Conservation (phyloP, 2,113 vertebrate species). For the Chaetodon auriga region DNA sequence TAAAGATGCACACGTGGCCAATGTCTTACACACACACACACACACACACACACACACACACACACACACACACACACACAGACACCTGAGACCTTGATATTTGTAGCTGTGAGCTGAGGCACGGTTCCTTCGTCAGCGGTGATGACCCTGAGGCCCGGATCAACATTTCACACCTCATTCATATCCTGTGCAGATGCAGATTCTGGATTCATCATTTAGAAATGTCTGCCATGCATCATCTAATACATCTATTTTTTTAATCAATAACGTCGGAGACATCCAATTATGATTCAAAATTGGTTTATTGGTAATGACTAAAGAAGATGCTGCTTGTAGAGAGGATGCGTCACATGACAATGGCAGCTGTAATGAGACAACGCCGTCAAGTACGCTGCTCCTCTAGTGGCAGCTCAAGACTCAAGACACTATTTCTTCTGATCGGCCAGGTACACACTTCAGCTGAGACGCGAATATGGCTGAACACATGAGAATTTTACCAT, state of each 20-base stretch:
- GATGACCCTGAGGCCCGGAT: background rate
- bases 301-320: background rate
- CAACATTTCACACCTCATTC: conserved; percentile 5
- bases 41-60: no score
- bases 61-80: no score
- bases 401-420: background rate
- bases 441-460: background rate
- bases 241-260: no score
- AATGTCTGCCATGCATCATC: background rate
- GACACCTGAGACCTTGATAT: background rate
- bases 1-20: background rate
- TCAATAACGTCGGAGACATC: no score
- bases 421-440: background rate
- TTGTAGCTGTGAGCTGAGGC: background rate
- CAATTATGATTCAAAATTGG: no score
- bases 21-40: no score
- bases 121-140: background rate
- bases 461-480: background rate
- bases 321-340: background rate
- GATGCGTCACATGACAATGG: no score
- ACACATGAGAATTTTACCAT: background rate
- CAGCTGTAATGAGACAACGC: background rate
- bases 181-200: background rate
- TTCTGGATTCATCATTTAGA: background rate
- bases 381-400: background rate